Evolutionary conservation across 2,888 invertebrate species (phyloP).

Genomic region (Amblyteles armatorius): DNA sequence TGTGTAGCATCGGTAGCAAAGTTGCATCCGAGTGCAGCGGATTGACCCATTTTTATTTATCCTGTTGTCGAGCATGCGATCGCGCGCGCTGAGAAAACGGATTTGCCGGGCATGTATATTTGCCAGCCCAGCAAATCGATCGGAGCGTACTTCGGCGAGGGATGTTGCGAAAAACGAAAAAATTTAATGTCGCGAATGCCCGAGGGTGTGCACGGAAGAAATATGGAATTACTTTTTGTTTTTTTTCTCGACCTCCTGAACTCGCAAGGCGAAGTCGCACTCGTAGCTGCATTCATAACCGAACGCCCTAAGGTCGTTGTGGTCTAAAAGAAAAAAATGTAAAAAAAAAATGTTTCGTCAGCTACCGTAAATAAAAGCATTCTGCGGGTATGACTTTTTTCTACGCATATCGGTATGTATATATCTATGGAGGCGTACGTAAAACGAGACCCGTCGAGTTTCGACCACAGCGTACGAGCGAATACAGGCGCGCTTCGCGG

Average conservation of each 20-base stretch:
- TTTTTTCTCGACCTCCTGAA: background rate
- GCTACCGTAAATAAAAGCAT: conserved; percentile 27
- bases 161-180: background rate
- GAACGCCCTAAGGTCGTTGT: conserved; percentile 7
- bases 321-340: background rate
- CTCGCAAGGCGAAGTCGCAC: no score
- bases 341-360: conserved; percentile 21
- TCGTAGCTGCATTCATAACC: background rate
- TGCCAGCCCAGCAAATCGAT: background rate
- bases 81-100: background rate
- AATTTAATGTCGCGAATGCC: background rate
- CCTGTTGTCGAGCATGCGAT: conserved; percentile 12
- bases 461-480: conserved; percentile 7
- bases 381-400: background rate
- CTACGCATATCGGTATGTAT: background rate
- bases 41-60: conserved; percentile 25
- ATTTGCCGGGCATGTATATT: background rate
- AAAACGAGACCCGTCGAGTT: conserved; percentile 36
- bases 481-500: conserved; percentile 9
- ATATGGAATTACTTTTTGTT: background rate
- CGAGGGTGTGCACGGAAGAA: background rate
- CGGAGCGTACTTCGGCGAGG: background rate
- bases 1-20: background rate
- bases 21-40: background rate
- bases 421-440: conserved; percentile 5